phyloP scores from a whole-genome alignment of 2,797 vertebrate genomes.

The Coendou prehensilis region DNA sequence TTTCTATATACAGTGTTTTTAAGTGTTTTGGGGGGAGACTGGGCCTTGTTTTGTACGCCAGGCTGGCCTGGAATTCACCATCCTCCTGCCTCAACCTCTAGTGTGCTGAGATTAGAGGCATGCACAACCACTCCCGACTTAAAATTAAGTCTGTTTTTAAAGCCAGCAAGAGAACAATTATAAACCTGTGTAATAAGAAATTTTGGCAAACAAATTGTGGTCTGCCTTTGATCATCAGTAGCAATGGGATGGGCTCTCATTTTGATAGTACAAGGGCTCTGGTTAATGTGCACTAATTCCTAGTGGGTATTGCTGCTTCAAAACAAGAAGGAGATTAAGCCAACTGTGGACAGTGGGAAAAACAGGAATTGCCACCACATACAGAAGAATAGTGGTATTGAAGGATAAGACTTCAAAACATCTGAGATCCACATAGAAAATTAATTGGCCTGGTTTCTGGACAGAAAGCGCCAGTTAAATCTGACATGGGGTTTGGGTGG shows the following conservation, averaged over 20 bases:
- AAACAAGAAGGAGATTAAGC: conserved; percentile 51
- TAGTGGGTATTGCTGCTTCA: conserved; percentile 42
- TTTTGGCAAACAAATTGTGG: neutral
- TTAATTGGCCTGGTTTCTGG: conserved; percentile 61
- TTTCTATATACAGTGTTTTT: neutral
- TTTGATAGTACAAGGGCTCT: neutral
- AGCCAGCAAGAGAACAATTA: conserved; percentile 19
- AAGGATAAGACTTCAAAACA: conserved; percentile 61
- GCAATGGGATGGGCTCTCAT: neutral
- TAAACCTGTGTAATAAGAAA: neutral
- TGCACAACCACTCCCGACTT: neutral
- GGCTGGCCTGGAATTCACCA: neutral
- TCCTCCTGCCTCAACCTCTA: neutral
- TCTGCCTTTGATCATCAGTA: neutral
- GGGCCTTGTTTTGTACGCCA: neutral
- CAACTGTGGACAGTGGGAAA: neutral
- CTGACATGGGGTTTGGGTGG: neutral
- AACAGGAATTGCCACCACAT: neutral
- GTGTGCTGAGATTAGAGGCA: neutral
- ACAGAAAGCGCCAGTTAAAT: conserved; percentile 67
- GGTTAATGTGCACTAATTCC: neutral
- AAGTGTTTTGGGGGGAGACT: neutral
- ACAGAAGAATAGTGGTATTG: conserved; percentile 49
- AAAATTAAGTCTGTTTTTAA: conserved; percentile 55
- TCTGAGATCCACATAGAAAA: conserved; percentile 51